Conservation (phyloP, 2,888 invertebrate species). For the Chydorus sphaericus region DNA sequence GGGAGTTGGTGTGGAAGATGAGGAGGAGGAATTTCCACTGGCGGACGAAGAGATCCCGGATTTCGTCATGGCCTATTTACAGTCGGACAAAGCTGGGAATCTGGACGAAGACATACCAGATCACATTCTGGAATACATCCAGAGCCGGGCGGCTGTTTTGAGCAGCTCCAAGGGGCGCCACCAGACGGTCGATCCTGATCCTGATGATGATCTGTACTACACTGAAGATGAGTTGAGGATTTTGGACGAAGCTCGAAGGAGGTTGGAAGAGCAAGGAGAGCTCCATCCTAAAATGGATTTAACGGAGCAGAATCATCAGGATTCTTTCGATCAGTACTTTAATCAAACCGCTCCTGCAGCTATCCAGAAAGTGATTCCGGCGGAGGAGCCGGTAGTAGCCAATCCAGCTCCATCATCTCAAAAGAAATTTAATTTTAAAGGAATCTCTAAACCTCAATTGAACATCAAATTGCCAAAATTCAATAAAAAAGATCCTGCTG, state of each 20-base stretch:
- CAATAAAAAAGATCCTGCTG: background rate
- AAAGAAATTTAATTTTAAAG: constrained; percentile 7
- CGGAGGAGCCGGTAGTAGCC: background rate
- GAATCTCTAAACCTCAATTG: constrained; percentile 8
- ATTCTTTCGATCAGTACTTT: constrained; percentile 11
- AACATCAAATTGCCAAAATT: constrained; percentile 8
- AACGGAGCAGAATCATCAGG: background rate
- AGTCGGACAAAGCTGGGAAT: constrained; percentile 3
- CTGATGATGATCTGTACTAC: constrained; percentile 11
- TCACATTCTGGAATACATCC: constrained; percentile 15
- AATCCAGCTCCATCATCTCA: background rate
- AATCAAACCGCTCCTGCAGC: background rate
- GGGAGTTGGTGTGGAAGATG: no score
- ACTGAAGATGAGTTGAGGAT: constrained; percentile 12
- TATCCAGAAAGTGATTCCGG: no score
- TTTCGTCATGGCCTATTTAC: constrained; percentile 14
- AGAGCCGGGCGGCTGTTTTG: constrained; percentile 10
- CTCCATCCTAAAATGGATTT: background rate
- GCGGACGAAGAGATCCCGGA: constrained; percentile 13
- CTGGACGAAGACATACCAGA: constrained; percentile 14
- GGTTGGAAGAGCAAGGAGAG: constrained; percentile 8
- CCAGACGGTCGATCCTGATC: background rate
- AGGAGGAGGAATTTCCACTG: constrained; percentile 6
- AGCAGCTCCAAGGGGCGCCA: no score
- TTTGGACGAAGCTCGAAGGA: background rate